These are phyloP conservation scores for Amphilophus citrinellus DNA, from an alignment of 2,113 vertebrate species.

Conservation along the genomic window DNA sequence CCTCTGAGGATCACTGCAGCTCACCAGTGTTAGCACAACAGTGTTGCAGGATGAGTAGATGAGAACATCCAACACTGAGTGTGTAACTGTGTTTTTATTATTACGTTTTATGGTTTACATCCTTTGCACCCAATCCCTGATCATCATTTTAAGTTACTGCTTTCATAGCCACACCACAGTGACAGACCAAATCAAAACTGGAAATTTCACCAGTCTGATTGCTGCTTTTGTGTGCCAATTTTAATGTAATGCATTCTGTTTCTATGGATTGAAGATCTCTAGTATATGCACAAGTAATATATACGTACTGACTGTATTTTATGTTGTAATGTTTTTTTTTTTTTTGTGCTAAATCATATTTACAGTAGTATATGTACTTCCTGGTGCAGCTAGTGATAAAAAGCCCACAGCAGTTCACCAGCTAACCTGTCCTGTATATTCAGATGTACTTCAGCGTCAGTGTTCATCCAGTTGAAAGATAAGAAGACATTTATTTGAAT, in stretches of 20 bases:
- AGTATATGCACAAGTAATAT: background rate
- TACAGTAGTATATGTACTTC: constrained; percentile 4
- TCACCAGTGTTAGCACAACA: background rate
- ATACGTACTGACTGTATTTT: background rate
- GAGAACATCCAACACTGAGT: background rate
- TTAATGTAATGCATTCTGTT: constrained; percentile 15
- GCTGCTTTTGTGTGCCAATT: constrained; percentile 48
- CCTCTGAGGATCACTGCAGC: background rate
- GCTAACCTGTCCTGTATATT: background rate
- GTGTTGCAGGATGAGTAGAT: background rate
- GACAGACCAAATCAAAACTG: background rate
- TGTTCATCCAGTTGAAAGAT: constrained; percentile 14
- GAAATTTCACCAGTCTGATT: constrained; percentile 17
- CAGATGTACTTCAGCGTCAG: background rate
- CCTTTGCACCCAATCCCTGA: constrained; percentile 7
- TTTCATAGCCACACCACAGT: constrained; percentile 3
- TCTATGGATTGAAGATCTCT: constrained; percentile 13
- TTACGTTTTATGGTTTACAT: constrained; percentile 9
- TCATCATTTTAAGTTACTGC: background rate
- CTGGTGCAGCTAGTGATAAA: constrained; percentile 27
- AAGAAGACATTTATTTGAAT: background rate
- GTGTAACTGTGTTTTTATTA: constrained; percentile 10
- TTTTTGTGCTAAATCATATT: constrained; percentile 33
- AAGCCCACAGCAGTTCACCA: background rate
- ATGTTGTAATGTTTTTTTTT: constrained; percentile 6